Base-by-base conservation (phyloP, 2,797 vertebrate genomes). In the Megaceryle alcyon region DNA sequence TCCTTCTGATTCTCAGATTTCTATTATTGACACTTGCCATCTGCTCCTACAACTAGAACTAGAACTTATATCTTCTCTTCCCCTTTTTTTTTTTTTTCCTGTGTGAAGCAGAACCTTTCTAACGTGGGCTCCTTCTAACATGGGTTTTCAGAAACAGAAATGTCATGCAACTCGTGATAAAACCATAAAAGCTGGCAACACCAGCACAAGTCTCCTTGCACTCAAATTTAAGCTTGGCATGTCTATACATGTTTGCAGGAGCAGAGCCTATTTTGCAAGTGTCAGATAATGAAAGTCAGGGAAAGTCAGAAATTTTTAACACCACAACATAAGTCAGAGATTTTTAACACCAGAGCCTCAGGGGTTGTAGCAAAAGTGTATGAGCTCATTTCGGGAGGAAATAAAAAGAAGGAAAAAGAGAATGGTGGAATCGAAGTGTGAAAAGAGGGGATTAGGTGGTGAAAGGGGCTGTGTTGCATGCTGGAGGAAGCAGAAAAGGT, bases 391-490 rank as follows among this genome's bases (percentile, higher is more conserved):
- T 94, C 2, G 7, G 59, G 79, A 94, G 86, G 82, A 90, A 94
- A 95, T 90, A 85, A 88, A 91, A 79, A 68, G 88, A 84, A 80
- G 60, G 71, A 10, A 56, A 77, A 84, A 59, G 80, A 96, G 88
- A 88, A 95, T 49, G 87, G 88, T 61, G 82, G 88, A 92, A 91
- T 65, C 7, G 12, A 84, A 92, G 92, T 91, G 93, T 96, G 92
- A 87, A 91, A 95, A 94, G 92, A 87, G 57, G 35, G 94, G 85
- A 93, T 93, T 92, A 95, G 92, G 77, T 57, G 69, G 54, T 88
- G 94, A 96, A 84, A 83, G 80, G 64, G 59, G 51, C 60, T 79
- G 73, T 49, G 65, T 16, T 66, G 75, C 54, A 15, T 28, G 83
- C 68, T 51, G 94, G 64, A 93, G 87, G 93, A 68, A 80, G 82